Conservation (phyloP, 2,113 vertebrate genomes). For the Cephalophus harveyi region DNA sequence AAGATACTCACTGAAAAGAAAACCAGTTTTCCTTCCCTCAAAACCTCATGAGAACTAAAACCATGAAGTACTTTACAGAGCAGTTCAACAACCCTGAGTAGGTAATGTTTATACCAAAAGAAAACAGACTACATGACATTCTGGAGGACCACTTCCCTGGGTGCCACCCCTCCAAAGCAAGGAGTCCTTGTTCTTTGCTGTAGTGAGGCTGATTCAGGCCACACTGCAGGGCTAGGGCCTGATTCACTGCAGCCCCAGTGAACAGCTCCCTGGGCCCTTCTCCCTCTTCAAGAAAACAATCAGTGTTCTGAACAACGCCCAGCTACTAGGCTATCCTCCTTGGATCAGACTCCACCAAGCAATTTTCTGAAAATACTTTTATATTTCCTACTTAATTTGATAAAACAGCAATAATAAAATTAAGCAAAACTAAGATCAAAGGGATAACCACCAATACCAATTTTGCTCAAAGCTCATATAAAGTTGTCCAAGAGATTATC, state of each 20-base stretch:
- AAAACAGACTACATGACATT: not conserved
- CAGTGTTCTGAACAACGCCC: not conserved
- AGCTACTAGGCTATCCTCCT: not conserved
- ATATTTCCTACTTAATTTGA: not conserved
- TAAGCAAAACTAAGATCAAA: slow-evolving; percentile 13
- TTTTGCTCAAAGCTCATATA: not conserved
- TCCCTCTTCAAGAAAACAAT: not conserved
- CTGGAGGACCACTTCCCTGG: not conserved
- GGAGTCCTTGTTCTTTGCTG: not conserved
- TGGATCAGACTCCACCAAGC: not conserved
- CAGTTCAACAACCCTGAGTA: not conserved
- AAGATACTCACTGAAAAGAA: not conserved
- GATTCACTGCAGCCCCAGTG: not conserved
- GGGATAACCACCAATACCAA: not conserved
- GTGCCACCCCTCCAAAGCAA: not conserved
- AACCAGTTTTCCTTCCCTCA: not conserved
- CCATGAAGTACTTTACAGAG: not conserved
- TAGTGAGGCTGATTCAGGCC: not conserved
- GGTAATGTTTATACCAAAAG: not conserved
- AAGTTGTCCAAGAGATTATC: not conserved
- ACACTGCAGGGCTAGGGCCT: not conserved
- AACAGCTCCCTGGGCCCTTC: not conserved
- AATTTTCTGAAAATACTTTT: not conserved
- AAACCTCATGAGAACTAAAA: not conserved
- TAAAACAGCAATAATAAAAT: not conserved